Base-by-base conservation (phyloP, 2,113 vertebrate species). In the Pelecanus crispus region DNA sequence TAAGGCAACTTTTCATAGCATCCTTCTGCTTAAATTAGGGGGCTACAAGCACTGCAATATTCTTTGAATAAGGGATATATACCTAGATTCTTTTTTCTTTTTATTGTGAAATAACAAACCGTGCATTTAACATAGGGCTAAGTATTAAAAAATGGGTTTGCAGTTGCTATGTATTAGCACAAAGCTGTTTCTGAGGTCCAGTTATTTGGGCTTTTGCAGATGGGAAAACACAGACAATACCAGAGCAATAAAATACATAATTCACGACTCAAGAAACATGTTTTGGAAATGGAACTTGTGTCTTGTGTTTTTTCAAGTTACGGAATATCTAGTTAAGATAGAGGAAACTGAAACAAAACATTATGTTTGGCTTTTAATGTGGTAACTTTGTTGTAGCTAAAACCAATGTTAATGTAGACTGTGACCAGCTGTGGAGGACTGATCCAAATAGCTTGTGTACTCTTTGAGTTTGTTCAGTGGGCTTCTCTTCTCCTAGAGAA, bases 11-110 rank as follows among this genome's bases (percentile, higher is more conserved):
- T 91, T 91, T 94, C 59, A 74, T 12, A 87, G 78, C 63, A 90
- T 81, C 66, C 68, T 81, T 84, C 68, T 84, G 88, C 78, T 84
- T 93, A 61, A 83, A 93, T 93, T 83, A 92, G 75, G 67, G 44
- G 62, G 36, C 44, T 93, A 16, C 67, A 72, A 67, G 56, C 56
- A 63, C 53, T 84, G 73, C 65, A 87, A 73, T 88, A 63, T 32
- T 59, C 47, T 89, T 50, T 91, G 67, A 92, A 72, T 67, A 68
- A 49, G n/a, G 47, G 49, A 67, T 55, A 50, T 50, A 63, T 38
- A 63, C 29, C 25, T 68, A 50, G 58, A 12, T 36, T 53, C 6
- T 18, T 5, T 6, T 31, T 32, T 32, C 28, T 7, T 75, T 91
- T 86, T 45, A 55, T 63, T 65, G 29, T 80, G 77, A 80, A 93